Evolutionary conservation across 2,113 vertebrate species (phyloP), one percentile per base, ranked within the genome.

Genomic region (Psittacus erithacus): DNA sequence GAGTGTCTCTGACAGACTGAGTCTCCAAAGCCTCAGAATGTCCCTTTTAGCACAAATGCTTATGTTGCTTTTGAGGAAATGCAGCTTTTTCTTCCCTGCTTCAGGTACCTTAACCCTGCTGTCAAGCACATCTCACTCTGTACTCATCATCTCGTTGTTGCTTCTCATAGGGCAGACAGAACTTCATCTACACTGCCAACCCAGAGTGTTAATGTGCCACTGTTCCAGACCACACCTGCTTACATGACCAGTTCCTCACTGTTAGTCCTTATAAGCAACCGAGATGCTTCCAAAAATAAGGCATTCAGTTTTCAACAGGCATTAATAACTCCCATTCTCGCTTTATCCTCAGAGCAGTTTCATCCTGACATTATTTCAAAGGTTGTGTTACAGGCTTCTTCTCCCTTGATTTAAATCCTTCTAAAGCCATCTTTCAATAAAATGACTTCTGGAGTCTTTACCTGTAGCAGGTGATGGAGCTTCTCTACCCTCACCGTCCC

Each of bases 1-100:
- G 0, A 60, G 52, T 18, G 10, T 24, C 50, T 63, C 50, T 39
- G 50, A 17, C 62, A 3, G 3, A 17, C 62, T 3, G 3, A 67
- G 35, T 9, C 82, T 77, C 63, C 86, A 55, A 73, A 82, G 67
- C 71, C 47, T 60, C 63, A 43, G 33, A 43, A 73, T 8, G 29
- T 73, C 35, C n/a, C 10, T 50, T 73, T 73, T 18, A 57, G 23
- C 80, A 65, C 39, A 80, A 62, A 69, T 5, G 9, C 38, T n/a
- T 59, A 4, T 5, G 9, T 41, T n/a, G 39, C 62, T 63, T 68
- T 43, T 27, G 31, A 82, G 43, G 33, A 88, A 80, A 90, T 2
- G 57, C 5, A 20, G 17, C 10, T 44, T 82, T 29, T 71, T 28
- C 35, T 57, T 83, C 29, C 33, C 44, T 73, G 63, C 16, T 59